Percentiles rank a stretch among this genome's conserved stretches.
phyloP scores from a whole-genome alignment of 2,113 vertebrate genomes.

The Helogale parvula region DNA sequence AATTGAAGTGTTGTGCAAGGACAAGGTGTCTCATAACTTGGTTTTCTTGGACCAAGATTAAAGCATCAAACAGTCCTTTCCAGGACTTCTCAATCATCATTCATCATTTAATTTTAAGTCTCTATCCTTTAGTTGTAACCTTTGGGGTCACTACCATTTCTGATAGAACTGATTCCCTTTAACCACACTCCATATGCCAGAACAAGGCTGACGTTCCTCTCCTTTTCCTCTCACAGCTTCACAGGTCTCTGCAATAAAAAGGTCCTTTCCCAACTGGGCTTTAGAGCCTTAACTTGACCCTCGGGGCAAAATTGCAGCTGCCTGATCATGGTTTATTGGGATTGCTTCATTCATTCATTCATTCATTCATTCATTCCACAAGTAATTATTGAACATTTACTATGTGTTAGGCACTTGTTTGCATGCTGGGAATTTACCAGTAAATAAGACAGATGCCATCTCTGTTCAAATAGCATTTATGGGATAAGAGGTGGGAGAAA shows the following conservation, averaged over 20 bases:
- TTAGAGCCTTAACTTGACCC: neutral
- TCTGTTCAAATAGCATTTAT: conserved; percentile 1
- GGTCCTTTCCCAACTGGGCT: neutral
- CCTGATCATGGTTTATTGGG: neutral
- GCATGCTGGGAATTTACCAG: conserved; percentile 15
- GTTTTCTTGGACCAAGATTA: conserved; percentile 32
- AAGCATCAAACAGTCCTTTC: conserved; percentile 18
- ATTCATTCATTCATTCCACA: neutral
- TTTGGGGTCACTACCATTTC: conserved; percentile 5
- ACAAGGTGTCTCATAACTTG: conserved; percentile 29
- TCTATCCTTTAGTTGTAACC: neutral
- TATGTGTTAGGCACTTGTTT: neutral
- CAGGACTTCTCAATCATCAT: neutral
- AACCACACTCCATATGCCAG: neutral
- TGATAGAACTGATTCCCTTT: neutral
- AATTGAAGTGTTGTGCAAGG: conserved; percentile 37
- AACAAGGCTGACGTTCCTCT: neutral
- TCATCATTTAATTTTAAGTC: conserved; percentile 36
- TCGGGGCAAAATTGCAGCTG: neutral
- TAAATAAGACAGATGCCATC: neutral
- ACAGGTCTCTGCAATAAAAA: neutral
- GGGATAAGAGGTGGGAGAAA: neutral
- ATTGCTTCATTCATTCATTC: conserved; percentile 43
- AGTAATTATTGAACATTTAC: conserved; percentile 43
- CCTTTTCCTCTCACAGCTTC: neutral